These are phyloP conservation scores for Mesaphorura yosii DNA, from an alignment of 1,140 invertebrate genomes.

Conservation along the genomic window DNA sequence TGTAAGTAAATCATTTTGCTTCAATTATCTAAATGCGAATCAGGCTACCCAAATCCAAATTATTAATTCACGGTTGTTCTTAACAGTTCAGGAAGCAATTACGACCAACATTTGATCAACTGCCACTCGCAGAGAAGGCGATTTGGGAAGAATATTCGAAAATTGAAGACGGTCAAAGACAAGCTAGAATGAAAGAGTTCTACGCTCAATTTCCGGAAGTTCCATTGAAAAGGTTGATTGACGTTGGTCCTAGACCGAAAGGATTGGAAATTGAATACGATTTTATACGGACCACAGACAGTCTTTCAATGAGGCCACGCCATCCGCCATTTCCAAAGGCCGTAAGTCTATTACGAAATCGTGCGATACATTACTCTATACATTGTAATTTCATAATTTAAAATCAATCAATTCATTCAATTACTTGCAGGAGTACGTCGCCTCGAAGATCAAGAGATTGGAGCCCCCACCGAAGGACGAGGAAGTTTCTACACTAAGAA, in stretches of 20 bases:
- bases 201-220: no score
- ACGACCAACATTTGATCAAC: no score
- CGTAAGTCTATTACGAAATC: slow-evolving; percentile 2
- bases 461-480: not conserved
- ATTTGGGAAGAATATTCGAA: no score
- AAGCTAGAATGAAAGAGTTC: no score
- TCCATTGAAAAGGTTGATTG: no score
- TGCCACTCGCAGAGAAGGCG: no score
- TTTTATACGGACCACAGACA: not conserved
- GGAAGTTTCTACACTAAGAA: slow-evolving; percentile 12
- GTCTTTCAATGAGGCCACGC: not conserved
- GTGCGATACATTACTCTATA: not conserved
- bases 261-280: not conserved
- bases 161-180: no score
- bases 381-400: not conserved
- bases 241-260: no score
- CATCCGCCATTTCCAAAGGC: not conserved
- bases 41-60: no score
- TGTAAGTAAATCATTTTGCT: not conserved
- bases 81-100: no score
- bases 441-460: slow-evolving; percentile 8
- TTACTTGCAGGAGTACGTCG: slow-evolving; percentile 7
- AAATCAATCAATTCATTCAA: slow-evolving; percentile 4
- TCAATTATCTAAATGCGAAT: no score
- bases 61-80: no score